phyloP scores from a whole-genome alignment of 2,888 invertebrate genomes.

The Nowickia ferox region DNA sequence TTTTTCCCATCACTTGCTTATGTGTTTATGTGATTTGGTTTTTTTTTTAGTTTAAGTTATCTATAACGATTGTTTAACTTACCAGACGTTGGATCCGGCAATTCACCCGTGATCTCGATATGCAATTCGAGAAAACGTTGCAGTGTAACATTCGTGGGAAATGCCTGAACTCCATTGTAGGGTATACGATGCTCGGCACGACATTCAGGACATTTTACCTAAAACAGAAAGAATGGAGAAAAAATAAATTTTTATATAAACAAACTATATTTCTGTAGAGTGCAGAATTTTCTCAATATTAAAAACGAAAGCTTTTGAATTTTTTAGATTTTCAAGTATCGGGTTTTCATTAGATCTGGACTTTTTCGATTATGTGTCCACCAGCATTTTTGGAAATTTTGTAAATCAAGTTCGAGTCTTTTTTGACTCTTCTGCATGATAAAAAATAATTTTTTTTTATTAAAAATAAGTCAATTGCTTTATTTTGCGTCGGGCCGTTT shows the following conservation, averaged over 20 bases:
- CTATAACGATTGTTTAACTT: too few relatives aligned
- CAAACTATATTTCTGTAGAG: conserved; percentile 39
- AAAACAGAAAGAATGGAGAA: conserved; percentile 73
- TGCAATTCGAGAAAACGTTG: conserved; percentile 97
- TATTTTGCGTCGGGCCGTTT: too few relatives aligned
- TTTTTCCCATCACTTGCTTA: neutral
- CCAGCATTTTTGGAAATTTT: too few relatives aligned
- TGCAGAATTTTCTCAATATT: neutral
- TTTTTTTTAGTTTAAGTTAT: too few relatives aligned
- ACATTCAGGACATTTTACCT: conserved; percentile 99
- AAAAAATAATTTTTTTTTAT: too few relatives aligned
- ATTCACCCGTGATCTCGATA: conserved; percentile 94
- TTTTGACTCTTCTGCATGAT: too few relatives aligned
- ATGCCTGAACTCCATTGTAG: conserved; percentile 96
- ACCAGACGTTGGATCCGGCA: conserved; percentile 94
- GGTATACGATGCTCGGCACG: conserved; percentile 98
- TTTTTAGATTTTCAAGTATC: too few relatives aligned
- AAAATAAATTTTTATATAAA: conserved; percentile 12
- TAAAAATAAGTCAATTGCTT: too few relatives aligned
- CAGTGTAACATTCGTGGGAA: conserved; percentile 97
- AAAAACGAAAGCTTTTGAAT: neutral
- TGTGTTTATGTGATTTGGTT: neutral
- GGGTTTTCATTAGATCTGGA: too few relatives aligned
- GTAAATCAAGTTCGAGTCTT: too few relatives aligned
- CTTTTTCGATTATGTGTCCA: too few relatives aligned